Percentiles rank a stretch among this genome's conserved stretches.
These are phyloP conservation scores for Tortricodes alternella DNA, from an alignment of 2,888 invertebrate genomes.

Conservation along the genomic window DNA sequence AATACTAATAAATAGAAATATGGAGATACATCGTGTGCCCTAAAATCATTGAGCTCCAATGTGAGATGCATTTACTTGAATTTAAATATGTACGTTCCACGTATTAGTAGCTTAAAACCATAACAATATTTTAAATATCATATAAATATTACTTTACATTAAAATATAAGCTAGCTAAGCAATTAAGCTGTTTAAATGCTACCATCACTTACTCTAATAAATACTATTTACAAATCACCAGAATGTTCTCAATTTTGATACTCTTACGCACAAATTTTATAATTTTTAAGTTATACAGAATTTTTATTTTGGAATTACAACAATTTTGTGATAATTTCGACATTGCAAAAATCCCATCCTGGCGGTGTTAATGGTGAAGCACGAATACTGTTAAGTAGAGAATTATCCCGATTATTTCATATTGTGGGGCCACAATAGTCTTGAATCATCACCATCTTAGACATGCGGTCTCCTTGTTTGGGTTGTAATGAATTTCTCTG, in stretches of 20 bases:
- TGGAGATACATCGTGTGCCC: conserved; percentile 19
- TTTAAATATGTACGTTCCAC: conserved; percentile 61
- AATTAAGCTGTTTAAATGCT: conserved; percentile 76
- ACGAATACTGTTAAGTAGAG: conserved; percentile 78
- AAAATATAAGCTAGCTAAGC: conserved; percentile 68
- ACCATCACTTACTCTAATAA: conserved; percentile 78
- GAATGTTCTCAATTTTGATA: conserved; percentile 52
- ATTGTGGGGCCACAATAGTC: conserved; percentile 39
- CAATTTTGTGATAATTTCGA: conserved; percentile 40
- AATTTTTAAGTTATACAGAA: neutral
- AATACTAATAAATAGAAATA: conserved; percentile 48
- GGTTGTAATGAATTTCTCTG: conserved; percentile 76
- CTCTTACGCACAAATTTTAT: conserved; percentile 9
- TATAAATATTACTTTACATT: conserved; percentile 82
- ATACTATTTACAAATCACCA: conserved; percentile 82
- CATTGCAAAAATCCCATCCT: conserved; percentile 74
- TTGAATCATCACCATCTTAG: conserved; percentile 64
- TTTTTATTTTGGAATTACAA: conserved; percentile 37
- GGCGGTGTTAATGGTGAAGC: conserved; percentile 74
- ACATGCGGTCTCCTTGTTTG: conserved; percentile 71
- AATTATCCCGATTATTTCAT: conserved; percentile 42
- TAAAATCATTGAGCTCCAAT: conserved; percentile 18
- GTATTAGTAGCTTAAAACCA: conserved; percentile 62
- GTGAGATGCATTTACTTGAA: conserved; percentile 22
- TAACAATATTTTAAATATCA: conserved; percentile 77